Evolutionary conservation across 2,113 vertebrate species (phyloP).

Genomic region (Hypanus sabinus): DNA sequence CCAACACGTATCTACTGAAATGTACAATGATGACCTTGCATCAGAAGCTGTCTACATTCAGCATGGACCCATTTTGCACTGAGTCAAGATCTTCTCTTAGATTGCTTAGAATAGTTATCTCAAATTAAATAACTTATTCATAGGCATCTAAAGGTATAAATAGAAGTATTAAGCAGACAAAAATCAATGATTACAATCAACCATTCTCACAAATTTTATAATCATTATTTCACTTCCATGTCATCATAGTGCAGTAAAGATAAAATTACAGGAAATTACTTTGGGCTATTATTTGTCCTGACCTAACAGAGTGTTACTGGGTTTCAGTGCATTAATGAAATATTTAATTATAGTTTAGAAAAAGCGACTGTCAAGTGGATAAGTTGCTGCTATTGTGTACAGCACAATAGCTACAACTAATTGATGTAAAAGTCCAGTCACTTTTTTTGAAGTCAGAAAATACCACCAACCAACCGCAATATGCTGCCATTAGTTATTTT

Average conservation of each 20-base stretch:
- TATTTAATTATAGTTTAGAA: conserved; percentile 15
- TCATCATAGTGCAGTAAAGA: neutral
- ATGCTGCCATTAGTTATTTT: neutral
- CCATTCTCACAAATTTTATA: neutral
- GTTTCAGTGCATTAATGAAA: conserved; percentile 11
- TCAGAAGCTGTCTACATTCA: too few relatives aligned
- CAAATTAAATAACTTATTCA: too few relatives aligned
- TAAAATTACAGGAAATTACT: neutral
- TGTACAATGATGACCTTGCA: too few relatives aligned
- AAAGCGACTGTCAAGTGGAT: neutral
- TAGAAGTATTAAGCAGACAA: neutral
- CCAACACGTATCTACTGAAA: too few relatives aligned
- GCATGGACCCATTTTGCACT: too few relatives aligned
- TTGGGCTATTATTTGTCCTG: conserved; percentile 4
- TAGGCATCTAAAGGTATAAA: neutral
- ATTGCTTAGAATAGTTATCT: too few relatives aligned
- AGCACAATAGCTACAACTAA: neutral
- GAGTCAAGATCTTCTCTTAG: too few relatives aligned
- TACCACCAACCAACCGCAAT: neutral
- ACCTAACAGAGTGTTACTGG: neutral
- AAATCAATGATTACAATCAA: neutral
- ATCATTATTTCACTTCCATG: neutral
- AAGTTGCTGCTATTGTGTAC: neutral
- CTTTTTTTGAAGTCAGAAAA: neutral
- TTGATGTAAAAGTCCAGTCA: neutral